Conservation (phyloP, 2,113 vertebrate genomes). For the Labeo catla region DNA sequence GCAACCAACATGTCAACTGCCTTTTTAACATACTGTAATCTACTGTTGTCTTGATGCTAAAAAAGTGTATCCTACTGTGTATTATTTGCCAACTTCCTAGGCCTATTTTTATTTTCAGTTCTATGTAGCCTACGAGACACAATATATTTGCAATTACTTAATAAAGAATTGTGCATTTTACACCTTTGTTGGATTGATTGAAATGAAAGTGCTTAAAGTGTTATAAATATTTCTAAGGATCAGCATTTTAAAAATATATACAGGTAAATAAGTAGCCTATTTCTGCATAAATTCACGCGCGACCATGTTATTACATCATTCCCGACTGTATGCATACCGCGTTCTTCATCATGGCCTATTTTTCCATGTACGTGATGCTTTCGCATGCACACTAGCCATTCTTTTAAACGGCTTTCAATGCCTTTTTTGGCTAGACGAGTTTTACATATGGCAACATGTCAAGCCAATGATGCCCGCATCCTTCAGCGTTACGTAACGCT, state of each 20-base stretch:
- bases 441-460: background rate
- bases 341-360: background rate
- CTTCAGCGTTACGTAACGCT: slow-evolving; percentile 8
- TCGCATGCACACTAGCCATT: background rate
- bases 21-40: background rate
- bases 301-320: background rate
- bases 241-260: background rate
- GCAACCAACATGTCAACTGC: background rate
- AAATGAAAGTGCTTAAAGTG: background rate
- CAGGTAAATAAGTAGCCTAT: too few species aligned
- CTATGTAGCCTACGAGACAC: background rate
- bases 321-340: background rate
- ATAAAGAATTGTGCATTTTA: background rate
- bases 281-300: background rate
- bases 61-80: background rate
- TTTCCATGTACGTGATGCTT: background rate
- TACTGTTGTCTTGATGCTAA: background rate
- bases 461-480: background rate
- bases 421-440: background rate
- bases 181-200: background rate
- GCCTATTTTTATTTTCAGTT: background rate
- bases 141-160: background rate
- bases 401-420: background rate
- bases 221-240: background rate
- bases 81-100: background rate